phyloP scores from a whole-genome alignment of 2,113 vertebrate species.

The Cyprinodon brontotheroides region DNA sequence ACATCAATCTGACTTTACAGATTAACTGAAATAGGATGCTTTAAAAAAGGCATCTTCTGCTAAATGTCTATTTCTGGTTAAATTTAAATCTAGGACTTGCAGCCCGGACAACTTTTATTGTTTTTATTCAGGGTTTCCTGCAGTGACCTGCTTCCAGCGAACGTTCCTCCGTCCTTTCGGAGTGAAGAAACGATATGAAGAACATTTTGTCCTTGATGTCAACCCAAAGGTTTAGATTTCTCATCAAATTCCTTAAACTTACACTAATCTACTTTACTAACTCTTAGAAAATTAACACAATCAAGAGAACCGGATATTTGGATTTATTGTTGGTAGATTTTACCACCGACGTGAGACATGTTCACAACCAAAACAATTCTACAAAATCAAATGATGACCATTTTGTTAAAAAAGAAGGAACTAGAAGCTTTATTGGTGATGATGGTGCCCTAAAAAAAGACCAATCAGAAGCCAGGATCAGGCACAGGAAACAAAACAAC shows the following conservation, averaged over 20 bases:
- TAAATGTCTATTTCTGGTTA: too few species aligned
- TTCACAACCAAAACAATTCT: constrained; percentile 6
- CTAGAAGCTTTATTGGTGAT: not conserved
- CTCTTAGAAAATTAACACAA: not conserved
- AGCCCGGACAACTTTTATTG: too few species aligned
- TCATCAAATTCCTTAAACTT: not conserved
- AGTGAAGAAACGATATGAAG: too few species aligned
- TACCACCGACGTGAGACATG: constrained; percentile 13
- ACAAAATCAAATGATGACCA: not conserved
- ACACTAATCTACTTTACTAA: not conserved
- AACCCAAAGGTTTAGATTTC: not conserved
- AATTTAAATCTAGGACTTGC: too few species aligned
- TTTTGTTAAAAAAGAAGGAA: not conserved
- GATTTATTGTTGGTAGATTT: constrained; percentile 5
- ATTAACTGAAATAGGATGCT: too few species aligned
- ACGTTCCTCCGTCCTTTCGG: too few species aligned
- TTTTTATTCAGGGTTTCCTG: too few species aligned
- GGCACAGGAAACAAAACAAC: not conserved
- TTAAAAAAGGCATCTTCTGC: too few species aligned
- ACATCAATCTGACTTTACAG: too few species aligned
- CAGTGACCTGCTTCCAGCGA: too few species aligned
- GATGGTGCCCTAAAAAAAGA: not conserved
- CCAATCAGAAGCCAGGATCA: constrained; percentile 2
- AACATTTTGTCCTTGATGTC: not conserved
- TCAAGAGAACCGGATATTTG: not conserved